Percentiles rank a stretch among this genome's conserved stretches.
Evolutionary conservation across 2,797 vertebrate genomes (phyloP).

Genomic region (Thalassophryne amazonica): DNA sequence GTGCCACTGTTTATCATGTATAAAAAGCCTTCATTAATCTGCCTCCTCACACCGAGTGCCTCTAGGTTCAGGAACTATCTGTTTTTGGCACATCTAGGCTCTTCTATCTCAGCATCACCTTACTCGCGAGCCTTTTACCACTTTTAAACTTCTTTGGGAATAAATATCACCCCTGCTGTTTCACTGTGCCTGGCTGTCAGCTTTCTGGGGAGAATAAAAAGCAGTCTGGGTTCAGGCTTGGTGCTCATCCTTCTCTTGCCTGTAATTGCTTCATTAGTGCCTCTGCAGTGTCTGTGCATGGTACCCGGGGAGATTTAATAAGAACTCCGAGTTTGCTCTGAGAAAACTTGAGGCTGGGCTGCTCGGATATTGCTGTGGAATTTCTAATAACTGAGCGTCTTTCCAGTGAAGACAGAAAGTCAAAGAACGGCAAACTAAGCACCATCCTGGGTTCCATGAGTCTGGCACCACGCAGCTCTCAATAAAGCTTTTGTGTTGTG

Average conservation of each 20-base stretch:
- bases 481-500: constrained; percentile 22
- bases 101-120: neutral
- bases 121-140: constrained; percentile 13
- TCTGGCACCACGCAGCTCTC: constrained; percentile 4
- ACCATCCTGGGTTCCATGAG: constrained; percentile 33
- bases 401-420: constrained; percentile 56
- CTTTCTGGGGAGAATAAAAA: constrained; percentile 21
- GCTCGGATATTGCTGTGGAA: constrained; percentile 63
- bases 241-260: constrained; percentile 33
- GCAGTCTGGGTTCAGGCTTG: neutral
- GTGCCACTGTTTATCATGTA: no score
- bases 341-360: constrained; percentile 47
- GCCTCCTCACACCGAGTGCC: neutral
- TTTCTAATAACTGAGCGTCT: constrained; percentile 68
- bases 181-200: constrained; percentile 28
- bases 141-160: constrained; percentile 23
- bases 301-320: constrained; percentile 72
- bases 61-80: neutral
- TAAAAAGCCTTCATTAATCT: no score
- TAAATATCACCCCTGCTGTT: constrained; percentile 25
- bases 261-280: constrained; percentile 69
- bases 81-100: neutral
- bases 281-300: constrained; percentile 37
- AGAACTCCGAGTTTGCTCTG: constrained; percentile 48
- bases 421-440: constrained; percentile 58